A percentile compares a stretch with the other conserved stretches of the same genome.
These are phyloP conservation scores for Lonchura striata DNA, from an alignment of 2,113 vertebrate species.

Conservation along the genomic window DNA sequence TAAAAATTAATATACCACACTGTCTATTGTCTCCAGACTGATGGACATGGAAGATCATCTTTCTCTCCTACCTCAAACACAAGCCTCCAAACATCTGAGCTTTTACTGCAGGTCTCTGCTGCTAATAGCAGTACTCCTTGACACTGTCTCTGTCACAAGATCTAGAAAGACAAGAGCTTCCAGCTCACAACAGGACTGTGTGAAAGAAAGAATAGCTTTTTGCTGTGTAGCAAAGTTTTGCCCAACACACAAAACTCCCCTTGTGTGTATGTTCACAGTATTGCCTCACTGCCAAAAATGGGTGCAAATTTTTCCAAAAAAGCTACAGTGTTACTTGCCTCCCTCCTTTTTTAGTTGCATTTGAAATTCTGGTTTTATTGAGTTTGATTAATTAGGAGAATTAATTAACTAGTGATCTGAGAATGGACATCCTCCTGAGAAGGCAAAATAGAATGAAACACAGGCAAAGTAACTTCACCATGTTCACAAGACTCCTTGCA, in stretches of 20 bases:
- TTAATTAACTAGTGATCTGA: background rate
- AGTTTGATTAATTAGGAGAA: background rate
- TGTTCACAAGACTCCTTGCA: background rate
- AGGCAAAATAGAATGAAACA: background rate
- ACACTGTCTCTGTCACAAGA: background rate
- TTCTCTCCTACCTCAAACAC: background rate
- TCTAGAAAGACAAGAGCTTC: background rate
- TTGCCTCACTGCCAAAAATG: background rate
- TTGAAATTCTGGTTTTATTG: background rate
- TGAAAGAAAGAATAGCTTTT: background rate
- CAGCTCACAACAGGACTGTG: background rate
- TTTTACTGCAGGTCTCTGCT: background rate
- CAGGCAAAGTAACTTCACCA: background rate
- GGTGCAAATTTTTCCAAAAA: background rate
- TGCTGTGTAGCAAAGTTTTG: background rate
- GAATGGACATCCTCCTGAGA: background rate
- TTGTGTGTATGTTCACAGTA: background rate
- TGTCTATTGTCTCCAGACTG: background rate
- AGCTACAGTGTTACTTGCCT: background rate
- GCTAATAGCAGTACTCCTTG: background rate
- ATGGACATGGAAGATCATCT: background rate
- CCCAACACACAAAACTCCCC: background rate
- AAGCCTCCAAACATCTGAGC: background rate
- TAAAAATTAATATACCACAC: background rate
- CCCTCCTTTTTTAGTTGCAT: background rate